A percentile compares a stretch with the other conserved stretches of the same genome.
phyloP scores from a whole-genome alignment of 37 sponge, comb jelly and placozoan genomes.

The Bolinopsis microptera region DNA sequence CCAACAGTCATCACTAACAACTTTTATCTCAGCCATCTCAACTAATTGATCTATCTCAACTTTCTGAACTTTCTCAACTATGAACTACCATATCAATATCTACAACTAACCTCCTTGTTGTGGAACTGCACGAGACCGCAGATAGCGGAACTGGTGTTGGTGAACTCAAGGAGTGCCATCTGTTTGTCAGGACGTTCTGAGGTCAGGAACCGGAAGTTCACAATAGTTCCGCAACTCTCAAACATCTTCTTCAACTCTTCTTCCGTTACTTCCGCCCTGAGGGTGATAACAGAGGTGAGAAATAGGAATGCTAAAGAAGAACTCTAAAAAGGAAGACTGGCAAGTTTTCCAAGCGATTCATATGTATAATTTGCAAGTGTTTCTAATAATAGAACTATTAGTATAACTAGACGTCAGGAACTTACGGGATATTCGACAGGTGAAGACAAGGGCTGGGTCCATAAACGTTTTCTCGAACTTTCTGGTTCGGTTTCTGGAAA shows the following conservation, averaged over 20 bases:
- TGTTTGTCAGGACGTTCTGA: slow-evolving; percentile 36
- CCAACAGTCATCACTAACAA: no score
- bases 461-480: slow-evolving; percentile 61
- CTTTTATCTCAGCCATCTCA: no score
- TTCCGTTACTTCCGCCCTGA: slow-evolving; percentile 43
- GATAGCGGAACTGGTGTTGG: slow-evolving; percentile 38
- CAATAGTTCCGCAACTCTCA: slow-evolving; percentile 47
- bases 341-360: no score
- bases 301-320: no score
- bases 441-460: slow-evolving; percentile 60
- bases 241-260: slow-evolving; percentile 35
- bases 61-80: no score
- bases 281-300: background rate
- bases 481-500: slow-evolving; percentile 64
- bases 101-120: slow-evolving; percentile 63
- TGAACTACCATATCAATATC: no score
- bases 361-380: no score
- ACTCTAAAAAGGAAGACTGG: no score
- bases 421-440: slow-evolving; percentile 57
- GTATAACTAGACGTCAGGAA: no score
- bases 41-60: no score
- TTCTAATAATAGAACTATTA: no score
- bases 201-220: slow-evolving; percentile 61
- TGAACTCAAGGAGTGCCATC: slow-evolving; percentile 65
- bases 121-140: slow-evolving; percentile 60